Conservation (phyloP, 2,888 invertebrate species). For the Octonoba sinensis region DNA sequence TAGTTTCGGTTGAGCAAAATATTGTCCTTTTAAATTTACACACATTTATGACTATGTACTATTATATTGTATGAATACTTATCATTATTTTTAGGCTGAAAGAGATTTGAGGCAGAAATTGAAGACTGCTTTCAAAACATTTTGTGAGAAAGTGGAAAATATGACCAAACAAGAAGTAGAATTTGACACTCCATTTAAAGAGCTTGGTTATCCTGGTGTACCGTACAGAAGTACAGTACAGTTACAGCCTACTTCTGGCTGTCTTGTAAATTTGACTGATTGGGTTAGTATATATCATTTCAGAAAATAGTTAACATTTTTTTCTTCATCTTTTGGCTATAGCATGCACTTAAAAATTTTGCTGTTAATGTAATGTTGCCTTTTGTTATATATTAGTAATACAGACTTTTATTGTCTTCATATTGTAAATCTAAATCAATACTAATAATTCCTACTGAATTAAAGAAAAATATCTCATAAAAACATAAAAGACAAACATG, state of each 20-base stretch:
- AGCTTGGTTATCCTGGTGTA: conserved; percentile 97
- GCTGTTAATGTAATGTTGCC: neutral
- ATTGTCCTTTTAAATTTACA: too few species aligned
- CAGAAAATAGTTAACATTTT: neutral
- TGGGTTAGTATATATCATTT: conserved; percentile 77
- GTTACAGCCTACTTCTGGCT: conserved; percentile 97
- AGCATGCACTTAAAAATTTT: neutral
- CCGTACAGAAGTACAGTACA: conserved; percentile 96
- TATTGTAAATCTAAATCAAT: too few species aligned
- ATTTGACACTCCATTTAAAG: conserved; percentile 98
- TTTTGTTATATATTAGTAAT: too few species aligned
- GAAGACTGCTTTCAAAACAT: conserved; percentile 97
- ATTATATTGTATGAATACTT: neutral
- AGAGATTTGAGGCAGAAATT: conserved; percentile 95
- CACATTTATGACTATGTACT: neutral
- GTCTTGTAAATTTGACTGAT: conserved; percentile 95
- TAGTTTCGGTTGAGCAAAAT: too few species aligned
- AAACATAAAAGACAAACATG: too few species aligned
- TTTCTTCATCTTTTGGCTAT: neutral
- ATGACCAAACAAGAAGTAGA: conserved; percentile 97
- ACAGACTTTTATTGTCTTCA: too few species aligned
- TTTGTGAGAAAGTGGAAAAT: conserved; percentile 95
- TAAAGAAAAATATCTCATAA: too few species aligned
- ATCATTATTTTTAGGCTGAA: conserved; percentile 78
- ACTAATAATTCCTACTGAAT: too few species aligned